phyloP scores from a whole-genome alignment of 64 coral and sea anemone species.

The Anthopleura sola region DNA sequence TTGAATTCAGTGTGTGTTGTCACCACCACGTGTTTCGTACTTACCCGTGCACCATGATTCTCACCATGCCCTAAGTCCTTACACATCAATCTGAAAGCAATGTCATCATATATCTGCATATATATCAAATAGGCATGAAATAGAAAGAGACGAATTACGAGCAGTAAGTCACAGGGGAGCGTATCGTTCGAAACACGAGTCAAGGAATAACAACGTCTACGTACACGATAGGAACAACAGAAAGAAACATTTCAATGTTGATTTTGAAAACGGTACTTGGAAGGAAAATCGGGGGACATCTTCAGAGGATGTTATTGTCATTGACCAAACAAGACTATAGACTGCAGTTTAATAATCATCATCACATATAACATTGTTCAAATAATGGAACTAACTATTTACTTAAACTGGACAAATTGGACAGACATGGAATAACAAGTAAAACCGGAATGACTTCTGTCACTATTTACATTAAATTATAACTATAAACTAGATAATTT shows the following conservation, averaged over 20 bases:
- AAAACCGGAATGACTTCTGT: too few relatives aligned
- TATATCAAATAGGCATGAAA: not conserved
- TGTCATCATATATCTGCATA: not conserved
- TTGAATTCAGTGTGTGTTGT: too few relatives aligned
- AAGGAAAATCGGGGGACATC: not conserved
- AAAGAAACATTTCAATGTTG: not conserved
- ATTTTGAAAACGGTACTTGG: conserved; percentile 7
- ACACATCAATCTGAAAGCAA: too few relatives aligned
- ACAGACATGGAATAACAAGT: too few relatives aligned
- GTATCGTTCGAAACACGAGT: not conserved
- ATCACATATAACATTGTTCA: not conserved
- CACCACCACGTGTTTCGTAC: too few relatives aligned
- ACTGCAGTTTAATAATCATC: not conserved
- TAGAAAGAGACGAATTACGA: not conserved
- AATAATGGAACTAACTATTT: too few relatives aligned
- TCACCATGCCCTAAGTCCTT: too few relatives aligned
- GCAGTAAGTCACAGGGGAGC: not conserved
- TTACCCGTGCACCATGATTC: too few relatives aligned
- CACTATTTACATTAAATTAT: too few relatives aligned
- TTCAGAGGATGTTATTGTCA: not conserved
- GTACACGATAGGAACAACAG: not conserved
- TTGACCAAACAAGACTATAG: not conserved
- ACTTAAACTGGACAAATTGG: too few relatives aligned
- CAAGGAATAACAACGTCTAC: not conserved
- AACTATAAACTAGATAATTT: too few relatives aligned